Percentiles rank a stretch among this genome's conserved stretches.
Evolutionary conservation across 2,797 vertebrate genomes (phyloP).

Genomic region (Amazona ochrocephala): DNA sequence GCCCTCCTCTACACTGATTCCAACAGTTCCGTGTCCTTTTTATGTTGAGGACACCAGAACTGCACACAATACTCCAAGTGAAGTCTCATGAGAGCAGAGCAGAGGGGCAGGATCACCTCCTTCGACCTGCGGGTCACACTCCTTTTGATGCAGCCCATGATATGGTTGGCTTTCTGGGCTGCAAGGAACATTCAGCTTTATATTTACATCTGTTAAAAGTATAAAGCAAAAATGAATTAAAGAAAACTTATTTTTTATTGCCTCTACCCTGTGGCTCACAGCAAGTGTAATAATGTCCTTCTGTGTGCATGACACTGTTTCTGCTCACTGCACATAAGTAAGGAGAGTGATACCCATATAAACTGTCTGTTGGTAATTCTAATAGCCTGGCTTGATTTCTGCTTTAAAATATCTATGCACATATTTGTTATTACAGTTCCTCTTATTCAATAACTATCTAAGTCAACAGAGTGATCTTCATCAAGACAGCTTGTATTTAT

Average conservation of each 20-base stretch:
- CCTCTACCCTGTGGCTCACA: not conserved
- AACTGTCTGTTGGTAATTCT: not conserved
- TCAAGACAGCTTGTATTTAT: slow-evolving; percentile 66
- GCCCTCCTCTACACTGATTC: too few species aligned
- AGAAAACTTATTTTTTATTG: not conserved
- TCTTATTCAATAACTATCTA: slow-evolving; percentile 37
- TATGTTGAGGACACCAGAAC: too few species aligned
- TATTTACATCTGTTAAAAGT: not conserved
- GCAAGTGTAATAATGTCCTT: not conserved
- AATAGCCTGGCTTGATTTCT: slow-evolving; percentile 19
- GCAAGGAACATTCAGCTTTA: not conserved
- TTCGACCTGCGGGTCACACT: too few species aligned
- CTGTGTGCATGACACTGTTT: not conserved
- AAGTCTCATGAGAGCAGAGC: too few species aligned
- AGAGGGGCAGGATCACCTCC: too few species aligned
- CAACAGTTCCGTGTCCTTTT: too few species aligned
- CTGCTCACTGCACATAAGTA: not conserved
- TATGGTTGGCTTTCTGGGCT: too few species aligned
- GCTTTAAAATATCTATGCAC: slow-evolving; percentile 6
- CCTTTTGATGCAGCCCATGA: too few species aligned
- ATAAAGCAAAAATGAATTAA: not conserved
- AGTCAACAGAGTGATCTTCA: not conserved
- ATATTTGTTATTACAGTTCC: slow-evolving; percentile 25
- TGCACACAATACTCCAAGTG: too few species aligned
- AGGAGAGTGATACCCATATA: not conserved